Evolutionary conservation across 1,140 invertebrate species (phyloP).

Genomic region (Brachionus koreanus): DNA sequence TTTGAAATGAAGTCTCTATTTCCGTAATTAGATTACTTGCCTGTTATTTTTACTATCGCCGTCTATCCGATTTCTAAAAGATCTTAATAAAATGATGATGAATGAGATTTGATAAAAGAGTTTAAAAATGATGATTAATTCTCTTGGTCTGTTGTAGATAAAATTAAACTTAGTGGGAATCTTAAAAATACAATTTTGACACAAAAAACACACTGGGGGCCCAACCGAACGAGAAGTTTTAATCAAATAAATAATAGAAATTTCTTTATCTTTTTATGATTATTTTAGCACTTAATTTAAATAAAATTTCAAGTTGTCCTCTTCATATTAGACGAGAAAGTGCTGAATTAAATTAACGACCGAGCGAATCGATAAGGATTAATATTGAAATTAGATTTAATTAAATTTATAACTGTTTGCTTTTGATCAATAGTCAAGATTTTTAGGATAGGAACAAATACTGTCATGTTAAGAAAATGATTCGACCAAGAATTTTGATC

Average conservation of each 20-base stretch:
- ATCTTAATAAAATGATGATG: not conserved
- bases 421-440: not conserved
- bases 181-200: constrained; percentile 16
- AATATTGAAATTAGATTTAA: not conserved
- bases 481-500: not conserved
- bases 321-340: not conserved
- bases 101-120: not conserved
- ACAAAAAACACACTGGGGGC: not conserved
- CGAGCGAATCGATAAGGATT: not conserved
- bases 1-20: not conserved
- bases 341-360: not conserved
- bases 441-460: not conserved
- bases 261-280: constrained; percentile 27
- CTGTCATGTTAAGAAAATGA: not conserved
- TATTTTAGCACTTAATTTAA: constrained; percentile 29
- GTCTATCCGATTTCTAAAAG: not conserved
- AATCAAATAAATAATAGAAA: not conserved
- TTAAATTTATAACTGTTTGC: constrained; percentile 15
- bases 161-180: constrained; percentile 1
- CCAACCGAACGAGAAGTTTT: not conserved
- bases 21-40: not conserved
- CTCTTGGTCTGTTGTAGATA: not conserved
- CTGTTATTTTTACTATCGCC: not conserved
- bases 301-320: constrained; percentile 3
- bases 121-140: not conserved